Conservation (phyloP, 2,888 invertebrate species). For the Lithodes maja region DNA sequence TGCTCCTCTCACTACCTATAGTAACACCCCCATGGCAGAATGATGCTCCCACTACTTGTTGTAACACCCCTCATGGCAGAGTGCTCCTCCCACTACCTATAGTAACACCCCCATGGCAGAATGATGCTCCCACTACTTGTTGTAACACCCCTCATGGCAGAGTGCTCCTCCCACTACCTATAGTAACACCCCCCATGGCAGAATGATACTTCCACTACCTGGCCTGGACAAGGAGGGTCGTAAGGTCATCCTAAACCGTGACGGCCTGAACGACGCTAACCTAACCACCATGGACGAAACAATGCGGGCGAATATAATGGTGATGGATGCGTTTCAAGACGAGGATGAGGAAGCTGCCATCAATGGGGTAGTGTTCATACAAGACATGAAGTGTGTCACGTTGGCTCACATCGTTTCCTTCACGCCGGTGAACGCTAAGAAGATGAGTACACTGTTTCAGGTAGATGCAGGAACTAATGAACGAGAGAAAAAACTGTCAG, state of each 20-base stretch:
- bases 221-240: slow-evolving; percentile 75
- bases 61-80: no score
- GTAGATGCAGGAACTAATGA: slow-evolving; percentile 64
- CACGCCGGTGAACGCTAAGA: slow-evolving; percentile 79
- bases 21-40: no score
- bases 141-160: no score
- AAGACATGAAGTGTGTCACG: slow-evolving; percentile 78
- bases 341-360: slow-evolving; percentile 59
- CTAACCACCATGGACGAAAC: slow-evolving; percentile 76
- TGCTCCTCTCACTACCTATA: no score
- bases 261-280: slow-evolving; percentile 77
- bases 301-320: slow-evolving; percentile 75
- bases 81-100: no score
- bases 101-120: no score
- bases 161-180: no score
- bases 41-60: no score
- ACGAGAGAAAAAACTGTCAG: no score
- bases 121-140: no score
- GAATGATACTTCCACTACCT: slow-evolving; percentile 71
- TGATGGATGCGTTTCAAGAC: slow-evolving; percentile 25
- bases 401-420: slow-evolving; percentile 79
- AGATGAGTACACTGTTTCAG: slow-evolving; percentile 76
- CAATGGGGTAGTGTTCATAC: slow-evolving; percentile 76
- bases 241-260: slow-evolving; percentile 77
- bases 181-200: slow-evolving; percentile 34